Evolutionary conservation across 2,888 invertebrate species (phyloP).

Genomic region (Anticlea derivata): DNA sequence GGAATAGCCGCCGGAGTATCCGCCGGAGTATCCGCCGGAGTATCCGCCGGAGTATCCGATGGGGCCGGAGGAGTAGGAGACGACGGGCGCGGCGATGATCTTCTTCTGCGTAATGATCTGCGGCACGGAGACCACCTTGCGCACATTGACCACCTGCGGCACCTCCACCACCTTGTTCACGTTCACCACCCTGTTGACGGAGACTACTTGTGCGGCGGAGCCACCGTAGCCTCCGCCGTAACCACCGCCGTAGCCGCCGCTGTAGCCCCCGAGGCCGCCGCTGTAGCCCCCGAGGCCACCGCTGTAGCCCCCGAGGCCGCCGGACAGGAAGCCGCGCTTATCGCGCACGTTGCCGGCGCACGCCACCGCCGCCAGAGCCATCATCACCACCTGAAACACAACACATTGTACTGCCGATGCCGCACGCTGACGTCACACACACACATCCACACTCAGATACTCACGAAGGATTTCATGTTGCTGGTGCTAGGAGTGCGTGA

Average conservation of each 20-base stretch:
- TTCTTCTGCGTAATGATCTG: constrained; percentile 38
- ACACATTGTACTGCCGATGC: neutral
- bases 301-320: constrained; percentile 24
- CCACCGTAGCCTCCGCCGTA: constrained; percentile 35
- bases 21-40: constrained; percentile 21
- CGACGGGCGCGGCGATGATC: constrained; percentile 31
- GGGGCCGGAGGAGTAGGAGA: constrained; percentile 18
- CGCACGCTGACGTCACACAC: neutral
- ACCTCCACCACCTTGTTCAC: constrained; percentile 47
- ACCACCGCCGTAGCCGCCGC: constrained; percentile 26
- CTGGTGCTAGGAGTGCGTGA: constrained; percentile 8
- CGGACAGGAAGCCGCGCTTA: constrained; percentile 41
- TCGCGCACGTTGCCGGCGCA: constrained; percentile 39
- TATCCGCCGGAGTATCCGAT: constrained; percentile 23
- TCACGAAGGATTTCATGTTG: constrained; percentile 34
- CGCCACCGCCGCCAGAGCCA: constrained; percentile 29
- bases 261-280: constrained; percentile 27
- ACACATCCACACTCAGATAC: neutral
- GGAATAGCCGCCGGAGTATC: constrained; percentile 26
- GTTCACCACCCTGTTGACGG: constrained; percentile 51
- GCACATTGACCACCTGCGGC: constrained; percentile 45
- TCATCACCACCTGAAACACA: constrained; percentile 36
- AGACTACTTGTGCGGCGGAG: constrained; percentile 47
- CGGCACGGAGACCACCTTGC: constrained; percentile 41
- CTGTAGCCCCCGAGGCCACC: constrained; percentile 30